Conservation (phyloP, 2,888 invertebrate genomes). For the Ethmia dodecea region DNA sequence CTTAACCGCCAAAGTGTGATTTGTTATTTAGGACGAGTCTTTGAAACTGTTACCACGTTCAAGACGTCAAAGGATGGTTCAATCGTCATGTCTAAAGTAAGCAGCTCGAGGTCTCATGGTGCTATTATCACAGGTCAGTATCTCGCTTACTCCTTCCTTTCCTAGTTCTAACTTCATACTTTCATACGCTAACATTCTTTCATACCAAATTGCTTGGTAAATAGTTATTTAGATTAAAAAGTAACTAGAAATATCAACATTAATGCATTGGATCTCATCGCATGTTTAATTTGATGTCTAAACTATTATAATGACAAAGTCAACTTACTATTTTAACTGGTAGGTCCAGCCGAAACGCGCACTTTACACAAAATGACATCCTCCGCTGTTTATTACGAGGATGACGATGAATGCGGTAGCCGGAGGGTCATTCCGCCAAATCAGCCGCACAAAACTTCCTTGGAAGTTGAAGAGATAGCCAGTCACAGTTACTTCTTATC, state of each 20-base stretch:
- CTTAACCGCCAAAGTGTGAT: constrained; percentile 68
- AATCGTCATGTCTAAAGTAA: constrained; percentile 75
- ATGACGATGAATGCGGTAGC: constrained; percentile 58
- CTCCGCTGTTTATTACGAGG: constrained; percentile 75
- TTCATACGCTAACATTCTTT: constrained; percentile 19
- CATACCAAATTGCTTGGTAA: constrained; percentile 13
- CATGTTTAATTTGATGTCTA: constrained; percentile 32
- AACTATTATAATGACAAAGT: constrained; percentile 33
- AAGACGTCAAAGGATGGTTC: constrained; percentile 67
- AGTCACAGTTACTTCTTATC: constrained; percentile 78
- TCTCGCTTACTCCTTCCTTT: constrained; percentile 37
- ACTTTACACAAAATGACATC: constrained; percentile 81
- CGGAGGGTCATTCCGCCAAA: constrained; percentile 63
- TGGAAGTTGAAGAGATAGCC: constrained; percentile 79
- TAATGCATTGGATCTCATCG: constrained; percentile 40
- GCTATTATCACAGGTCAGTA: constrained; percentile 59
- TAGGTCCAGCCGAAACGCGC: constrained; percentile 83
- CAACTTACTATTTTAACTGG: constrained; percentile 68
- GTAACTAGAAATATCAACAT: constrained; percentile 19
- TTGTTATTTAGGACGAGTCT: constrained; percentile 76
- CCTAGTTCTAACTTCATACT: constrained; percentile 33
- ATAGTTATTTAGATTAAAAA: constrained; percentile 15
- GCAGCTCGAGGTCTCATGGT: constrained; percentile 80
- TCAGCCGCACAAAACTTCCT: constrained; percentile 69
- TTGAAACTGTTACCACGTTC: constrained; percentile 75